phyloP scores from a whole-genome alignment of 1,140 invertebrate genomes.

The Drosophila eugracilis region DNA sequence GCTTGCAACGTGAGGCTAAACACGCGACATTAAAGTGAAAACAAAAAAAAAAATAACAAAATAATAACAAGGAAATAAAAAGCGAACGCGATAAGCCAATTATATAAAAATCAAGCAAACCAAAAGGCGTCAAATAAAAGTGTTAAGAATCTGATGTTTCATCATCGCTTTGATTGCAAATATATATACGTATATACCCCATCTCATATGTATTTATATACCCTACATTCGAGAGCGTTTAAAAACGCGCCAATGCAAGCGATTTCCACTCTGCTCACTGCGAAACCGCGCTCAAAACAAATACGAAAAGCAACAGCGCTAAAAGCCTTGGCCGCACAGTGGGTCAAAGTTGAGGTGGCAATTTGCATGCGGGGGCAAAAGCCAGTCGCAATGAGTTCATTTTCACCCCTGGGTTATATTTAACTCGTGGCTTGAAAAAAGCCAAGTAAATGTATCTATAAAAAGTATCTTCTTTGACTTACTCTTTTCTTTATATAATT shows the following conservation, averaged over 20 bases:
- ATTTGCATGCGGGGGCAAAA: conserved; percentile 20
- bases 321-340: conserved; percentile 55
- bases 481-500: too few relatives aligned
- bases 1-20: conserved; percentile 26
- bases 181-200: too few relatives aligned
- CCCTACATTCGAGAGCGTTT: conserved; percentile 11
- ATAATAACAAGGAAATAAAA: background rate
- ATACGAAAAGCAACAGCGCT: conserved; percentile 22
- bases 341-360: conserved; percentile 38
- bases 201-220: conserved; percentile 30
- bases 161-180: conserved; percentile 11
- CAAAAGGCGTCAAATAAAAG: conserved; percentile 5
- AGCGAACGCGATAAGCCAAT: conserved; percentile 20
- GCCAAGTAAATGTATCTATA: background rate
- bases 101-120: conserved; percentile 21
- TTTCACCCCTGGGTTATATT: background rate
- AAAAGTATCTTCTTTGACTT: too few relatives aligned
- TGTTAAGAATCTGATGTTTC: conserved; percentile 44
- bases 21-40: conserved; percentile 27
- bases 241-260: conserved; percentile 26
- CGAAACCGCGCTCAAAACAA: conserved; percentile 26
- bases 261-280: conserved; percentile 5
- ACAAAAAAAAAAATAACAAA: conserved; percentile 4
- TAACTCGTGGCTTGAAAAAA: too few relatives aligned
- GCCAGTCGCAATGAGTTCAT: conserved; percentile 1